A percentile compares a stretch with the other conserved stretches of the same genome.
Evolutionary conservation across 2,797 vertebrate genomes (phyloP).

Genomic region (Pygocentrus nattereri): DNA sequence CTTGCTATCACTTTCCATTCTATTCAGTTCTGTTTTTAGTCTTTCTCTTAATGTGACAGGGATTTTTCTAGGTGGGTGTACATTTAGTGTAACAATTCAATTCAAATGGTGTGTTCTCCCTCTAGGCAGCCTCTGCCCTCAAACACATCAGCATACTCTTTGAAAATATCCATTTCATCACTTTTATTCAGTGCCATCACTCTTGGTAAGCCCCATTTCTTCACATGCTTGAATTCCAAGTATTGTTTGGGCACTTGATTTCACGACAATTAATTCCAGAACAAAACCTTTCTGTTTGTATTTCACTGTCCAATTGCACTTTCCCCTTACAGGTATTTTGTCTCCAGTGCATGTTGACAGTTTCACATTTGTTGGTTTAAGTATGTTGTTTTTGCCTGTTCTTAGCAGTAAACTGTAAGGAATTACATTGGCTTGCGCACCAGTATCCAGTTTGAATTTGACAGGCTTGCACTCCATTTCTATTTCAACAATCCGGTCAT

Average conservation of each 20-base stretch:
- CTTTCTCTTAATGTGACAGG: too few relatives aligned
- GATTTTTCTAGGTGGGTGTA: too few relatives aligned
- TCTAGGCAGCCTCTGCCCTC: constrained; percentile 26
- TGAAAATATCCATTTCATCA: background rate
- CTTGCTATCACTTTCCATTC: too few relatives aligned
- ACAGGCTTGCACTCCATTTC: background rate
- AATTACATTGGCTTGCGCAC: constrained; percentile 34
- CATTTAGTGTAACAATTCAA: too few relatives aligned
- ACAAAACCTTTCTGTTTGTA: constrained; percentile 16
- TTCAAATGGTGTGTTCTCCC: background rate
- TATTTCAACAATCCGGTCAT: too few relatives aligned
- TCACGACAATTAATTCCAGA: constrained; percentile 18
- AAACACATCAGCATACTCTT: constrained; percentile 37
- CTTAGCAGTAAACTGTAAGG: constrained; percentile 19
- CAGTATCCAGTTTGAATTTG: constrained; percentile 28
- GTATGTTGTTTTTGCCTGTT: background rate
- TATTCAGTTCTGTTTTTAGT: too few relatives aligned
- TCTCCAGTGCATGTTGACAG: constrained; percentile 38
- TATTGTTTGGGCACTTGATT: constrained; percentile 9
- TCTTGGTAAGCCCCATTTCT: constrained; percentile 31
- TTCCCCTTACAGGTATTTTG: constrained; percentile 36
- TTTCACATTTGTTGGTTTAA: constrained; percentile 31
- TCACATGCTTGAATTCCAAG: constrained; percentile 39
- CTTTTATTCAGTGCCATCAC: constrained; percentile 24
- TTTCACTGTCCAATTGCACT: constrained; percentile 27